phyloP scores from a whole-genome alignment of 2,888 invertebrate genomes.

The Lepidonotus clava region DNA sequence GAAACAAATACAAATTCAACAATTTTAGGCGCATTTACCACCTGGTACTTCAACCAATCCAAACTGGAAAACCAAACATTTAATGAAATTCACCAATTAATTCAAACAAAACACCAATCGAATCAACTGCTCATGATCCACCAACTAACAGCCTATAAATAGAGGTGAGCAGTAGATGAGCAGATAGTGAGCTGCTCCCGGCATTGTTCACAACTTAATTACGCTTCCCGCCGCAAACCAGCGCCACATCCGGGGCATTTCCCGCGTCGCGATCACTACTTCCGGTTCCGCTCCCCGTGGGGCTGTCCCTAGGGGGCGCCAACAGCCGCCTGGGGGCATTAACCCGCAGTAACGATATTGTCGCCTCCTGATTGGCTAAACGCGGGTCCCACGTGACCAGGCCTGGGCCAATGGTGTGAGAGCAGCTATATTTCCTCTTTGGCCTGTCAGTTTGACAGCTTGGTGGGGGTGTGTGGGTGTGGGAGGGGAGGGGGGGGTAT shows the following conservation, averaged over 20 bases:
- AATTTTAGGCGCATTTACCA: no score
- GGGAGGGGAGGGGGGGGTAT: no score
- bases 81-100: no score
- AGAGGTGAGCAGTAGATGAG: no score
- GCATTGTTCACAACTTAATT: neutral
- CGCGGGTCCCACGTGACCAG: neutral
- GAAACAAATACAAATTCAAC: no score
- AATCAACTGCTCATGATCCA: no score
- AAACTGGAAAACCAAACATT: no score
- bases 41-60: no score
- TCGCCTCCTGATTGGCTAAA: slow-evolving; percentile 27
- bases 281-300: slow-evolving; percentile 17
- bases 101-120: no score
- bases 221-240: neutral
- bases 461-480: neutral
- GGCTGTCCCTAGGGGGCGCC: neutral
- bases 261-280: slow-evolving; percentile 7
- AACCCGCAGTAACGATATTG: slow-evolving; percentile 24
- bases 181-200: no score
- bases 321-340: neutral
- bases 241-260: neutral
- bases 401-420: neutral
- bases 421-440: neutral
- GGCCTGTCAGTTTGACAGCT: no score
- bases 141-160: no score